Evolutionary conservation across 2,113 vertebrate species (phyloP), one percentile per base, ranked within the genome.

Genomic region (Antennarius striatus): DNA sequence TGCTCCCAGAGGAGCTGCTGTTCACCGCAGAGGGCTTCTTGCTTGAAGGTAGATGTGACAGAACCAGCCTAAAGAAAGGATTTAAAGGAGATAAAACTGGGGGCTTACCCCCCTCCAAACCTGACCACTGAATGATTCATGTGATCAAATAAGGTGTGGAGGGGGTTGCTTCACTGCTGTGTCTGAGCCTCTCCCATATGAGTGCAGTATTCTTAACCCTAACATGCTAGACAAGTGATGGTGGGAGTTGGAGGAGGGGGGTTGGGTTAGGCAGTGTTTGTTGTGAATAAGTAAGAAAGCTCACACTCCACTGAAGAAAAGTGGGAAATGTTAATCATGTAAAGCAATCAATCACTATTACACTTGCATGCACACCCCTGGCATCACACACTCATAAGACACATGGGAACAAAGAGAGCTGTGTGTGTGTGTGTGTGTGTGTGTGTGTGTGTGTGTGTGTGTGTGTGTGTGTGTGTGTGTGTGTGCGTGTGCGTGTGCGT

Each of bases 111-210:
- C 43, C 48, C 13, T 36, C 56, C 50, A 57, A 77, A 68, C 56
- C 60, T 67, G 51, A 68, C 57, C 71, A 49, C 59, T 89, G 81
- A 90, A 91, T 90, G 83, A 92, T 91, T 91, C 79, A 91, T 88
- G 71, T 74, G 71, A 36, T 52, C 47, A 63, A 70, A 68, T 45
- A 57, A 32, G 2, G 42, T 32, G 4, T 36, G 32, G 32, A 42
- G 47, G 54, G 42, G 45, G 15, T 73, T 88, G 73, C 79, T 75
- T 90, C 81, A 77, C 42, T 56, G 71, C 74, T 74, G 65, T 77
- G 74, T 77, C 72, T 82, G 73, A 72, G 71, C 76, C 57, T 79
- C 75, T 76, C 68, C 14, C 22, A n/a, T 54, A 68, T 83, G 69
- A 63, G 66, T 58, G 60, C 69, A 77, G 62, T 84, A 73, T 77